Evolutionary conservation across 2,113 vertebrate species (phyloP).

Genomic region (Dicaeum eximium): DNA sequence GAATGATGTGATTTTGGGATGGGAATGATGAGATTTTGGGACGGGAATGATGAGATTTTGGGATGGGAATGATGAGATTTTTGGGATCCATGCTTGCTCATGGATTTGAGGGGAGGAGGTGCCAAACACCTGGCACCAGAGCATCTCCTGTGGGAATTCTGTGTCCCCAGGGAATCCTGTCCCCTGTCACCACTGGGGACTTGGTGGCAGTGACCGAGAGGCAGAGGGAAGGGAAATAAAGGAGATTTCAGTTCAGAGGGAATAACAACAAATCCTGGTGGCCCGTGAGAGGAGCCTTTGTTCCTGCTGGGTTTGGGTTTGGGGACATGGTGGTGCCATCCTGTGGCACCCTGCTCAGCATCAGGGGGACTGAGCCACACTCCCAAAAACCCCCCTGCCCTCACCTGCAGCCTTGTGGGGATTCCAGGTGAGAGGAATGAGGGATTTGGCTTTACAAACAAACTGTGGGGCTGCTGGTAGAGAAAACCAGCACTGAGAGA

Average conservation of each 20-base stretch:
- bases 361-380: not conserved
- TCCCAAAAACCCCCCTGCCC: not conserved
- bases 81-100: not conserved
- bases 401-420: too few species aligned
- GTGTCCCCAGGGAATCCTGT: not conserved
- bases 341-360: conserved; percentile 34
- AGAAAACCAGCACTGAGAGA: too few species aligned
- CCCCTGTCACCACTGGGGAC: not conserved
- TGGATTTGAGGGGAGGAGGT: not conserved
- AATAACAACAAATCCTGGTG: not conserved
- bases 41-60: too few species aligned
- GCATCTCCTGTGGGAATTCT: not conserved
- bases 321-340: conserved; percentile 40
- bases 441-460: too few species aligned
- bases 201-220: not conserved
- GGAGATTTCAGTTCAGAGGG: not conserved
- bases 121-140: not conserved
- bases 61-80: too few species aligned
- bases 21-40: not conserved
- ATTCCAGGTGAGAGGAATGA: too few species aligned
- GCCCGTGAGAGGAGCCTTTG: conserved; percentile 37
- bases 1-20: not conserved
- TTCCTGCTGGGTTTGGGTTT: not conserved
- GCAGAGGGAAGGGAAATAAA: not conserved
- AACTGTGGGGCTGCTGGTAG: too few species aligned